Conservation (phyloP, 53 echinoderm and acorn worm genomes). For the Luidia sarsii region DNA sequence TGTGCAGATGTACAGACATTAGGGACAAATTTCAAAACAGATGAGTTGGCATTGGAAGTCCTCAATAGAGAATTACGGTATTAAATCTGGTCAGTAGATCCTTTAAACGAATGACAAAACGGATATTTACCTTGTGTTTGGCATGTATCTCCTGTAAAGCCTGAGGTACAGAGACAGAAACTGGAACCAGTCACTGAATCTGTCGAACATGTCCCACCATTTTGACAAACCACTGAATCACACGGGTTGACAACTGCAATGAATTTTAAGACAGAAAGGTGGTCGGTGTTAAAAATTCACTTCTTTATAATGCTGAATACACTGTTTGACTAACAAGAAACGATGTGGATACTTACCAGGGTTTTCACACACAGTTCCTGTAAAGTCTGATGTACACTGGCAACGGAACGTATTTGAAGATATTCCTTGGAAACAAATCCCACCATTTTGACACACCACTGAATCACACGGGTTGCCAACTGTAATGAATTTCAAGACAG, state of each 20-base stretch:
- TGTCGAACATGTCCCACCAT: neutral
- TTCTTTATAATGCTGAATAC: no score
- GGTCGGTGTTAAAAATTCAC: neutral
- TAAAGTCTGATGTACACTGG: neutral
- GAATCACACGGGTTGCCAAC: no score
- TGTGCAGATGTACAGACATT: neutral
- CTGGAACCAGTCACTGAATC: neutral
- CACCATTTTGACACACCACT: no score
- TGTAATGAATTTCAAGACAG: no score
- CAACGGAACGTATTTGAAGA: neutral
- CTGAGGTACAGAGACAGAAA: neutral
- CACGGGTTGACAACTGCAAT: neutral
- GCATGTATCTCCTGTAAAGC: conserved; percentile 16
- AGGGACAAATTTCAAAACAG: neutral
- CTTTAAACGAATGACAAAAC: neutral
- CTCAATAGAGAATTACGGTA: neutral
- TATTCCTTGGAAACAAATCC: neutral
- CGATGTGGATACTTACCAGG: no score
- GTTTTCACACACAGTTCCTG: neutral
- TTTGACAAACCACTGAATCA: neutral
- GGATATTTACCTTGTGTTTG: no score
- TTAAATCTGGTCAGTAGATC: neutral
- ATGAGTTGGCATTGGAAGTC: conserved; percentile 6
- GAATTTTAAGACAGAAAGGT: neutral
- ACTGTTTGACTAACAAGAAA: no score